Conservation (phyloP, 2,113 vertebrate genomes). For the Macroglossus sobrinus region DNA sequence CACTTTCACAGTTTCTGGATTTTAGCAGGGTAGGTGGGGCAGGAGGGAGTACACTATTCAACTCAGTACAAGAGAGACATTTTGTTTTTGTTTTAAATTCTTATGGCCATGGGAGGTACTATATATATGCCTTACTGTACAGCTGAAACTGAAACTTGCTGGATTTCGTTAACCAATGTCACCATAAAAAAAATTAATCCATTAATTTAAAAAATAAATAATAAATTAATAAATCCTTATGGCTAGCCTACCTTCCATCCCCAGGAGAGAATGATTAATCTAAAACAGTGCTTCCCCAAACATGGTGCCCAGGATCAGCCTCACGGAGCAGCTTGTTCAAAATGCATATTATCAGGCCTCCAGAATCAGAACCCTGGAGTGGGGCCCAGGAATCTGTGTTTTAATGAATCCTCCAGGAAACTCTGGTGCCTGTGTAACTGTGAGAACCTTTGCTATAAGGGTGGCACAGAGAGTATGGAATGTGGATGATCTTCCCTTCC, state of each 20-base stretch:
- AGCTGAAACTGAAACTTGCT: no score
- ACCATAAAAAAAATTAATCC: no score
- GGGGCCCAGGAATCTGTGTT: not conserved
- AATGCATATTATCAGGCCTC: not conserved
- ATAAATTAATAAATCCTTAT: not conserved
- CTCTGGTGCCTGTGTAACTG: not conserved
- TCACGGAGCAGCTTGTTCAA: not conserved
- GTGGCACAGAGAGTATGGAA: not conserved
- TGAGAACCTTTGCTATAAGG: not conserved
- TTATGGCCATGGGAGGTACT: not conserved
- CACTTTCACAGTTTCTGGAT: not conserved
- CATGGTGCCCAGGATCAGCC: not conserved
- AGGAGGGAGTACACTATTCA: not conserved
- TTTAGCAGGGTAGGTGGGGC: not conserved
- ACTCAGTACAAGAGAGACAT: not conserved
- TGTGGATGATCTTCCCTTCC: fast-evolving
- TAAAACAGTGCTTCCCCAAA: not conserved
- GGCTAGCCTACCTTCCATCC: not conserved
- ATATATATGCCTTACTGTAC: no score
- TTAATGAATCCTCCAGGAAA: not conserved
- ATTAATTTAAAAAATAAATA: no score
- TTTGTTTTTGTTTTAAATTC: not conserved
- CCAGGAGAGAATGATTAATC: not conserved
- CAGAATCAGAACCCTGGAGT: not conserved
- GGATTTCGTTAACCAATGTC: no score